Base-by-base conservation (phyloP, 2,888 invertebrate species). In the Hoplodrina blanda region DNA sequence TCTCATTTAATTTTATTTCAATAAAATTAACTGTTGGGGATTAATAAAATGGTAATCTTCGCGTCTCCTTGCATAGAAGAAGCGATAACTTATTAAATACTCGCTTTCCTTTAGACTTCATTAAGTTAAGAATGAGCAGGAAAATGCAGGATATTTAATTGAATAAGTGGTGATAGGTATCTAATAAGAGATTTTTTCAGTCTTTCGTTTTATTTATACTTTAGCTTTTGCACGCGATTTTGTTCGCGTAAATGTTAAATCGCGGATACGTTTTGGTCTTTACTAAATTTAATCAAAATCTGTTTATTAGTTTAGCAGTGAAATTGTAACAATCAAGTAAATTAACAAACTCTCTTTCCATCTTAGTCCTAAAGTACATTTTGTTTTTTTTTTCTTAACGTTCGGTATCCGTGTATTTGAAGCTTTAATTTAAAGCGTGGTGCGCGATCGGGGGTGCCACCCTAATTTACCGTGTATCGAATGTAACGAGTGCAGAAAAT, bases 31-130 rank as follows among this genome's bases (percentile, higher is more conserved):
- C 88, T 54, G 64, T 81, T 81, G 57, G 64, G 86, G 75, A 91
- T 92, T 93, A 93, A 93, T 93, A 92, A 93, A 92, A 93, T 93
- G 93, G 87, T 89, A 93, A 93, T 93, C 68, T 17, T 46, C 17
- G 46, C 46, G 67, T 66, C 66, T 76, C 72, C 73, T 85, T 79
- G 67, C 71, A 70, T 66, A 65, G 54, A 44, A 68, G 59, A 75
- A 53, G 70, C 78, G 79, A 76, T 83, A 78, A 88, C 65, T 84
- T 81, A 84, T 85, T 83, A 81, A 85, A 81, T 67, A 72, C 62
- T 72, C 57, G 49, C 53, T 64, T 69, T 71, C 37, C 17, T 52
- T 69, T 19, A n/a, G 41, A 62, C 57, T 77, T 64, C 44, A 78
- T 73, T 78, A 55, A 44, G 17, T 60, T 55, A 8, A 46, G 17